Evolutionary conservation across 2,797 vertebrate genomes (phyloP).

Genomic region (Melanotaenia pygmaea): DNA sequence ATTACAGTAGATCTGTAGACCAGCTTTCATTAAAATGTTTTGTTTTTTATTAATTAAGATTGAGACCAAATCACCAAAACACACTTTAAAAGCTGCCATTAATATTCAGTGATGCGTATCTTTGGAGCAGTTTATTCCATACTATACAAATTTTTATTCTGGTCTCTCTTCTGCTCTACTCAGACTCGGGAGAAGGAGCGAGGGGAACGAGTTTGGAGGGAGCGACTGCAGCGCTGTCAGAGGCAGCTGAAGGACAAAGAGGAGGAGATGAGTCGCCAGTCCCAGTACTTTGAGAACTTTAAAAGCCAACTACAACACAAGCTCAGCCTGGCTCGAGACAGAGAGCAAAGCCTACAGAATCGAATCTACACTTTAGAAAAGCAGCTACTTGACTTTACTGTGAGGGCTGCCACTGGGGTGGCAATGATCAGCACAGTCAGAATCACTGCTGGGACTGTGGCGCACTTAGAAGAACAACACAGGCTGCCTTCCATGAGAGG

Average conservation of each 20-base stretch:
- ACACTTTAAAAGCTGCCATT: background rate
- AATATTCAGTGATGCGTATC: background rate
- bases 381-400: conserved; percentile 79
- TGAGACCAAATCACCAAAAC: background rate
- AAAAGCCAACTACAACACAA: conserved; percentile 84
- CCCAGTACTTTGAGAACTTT: conserved; percentile 86
- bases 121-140: background rate
- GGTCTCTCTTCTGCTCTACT: background rate
- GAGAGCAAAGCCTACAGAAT: conserved; percentile 77
- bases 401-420: conserved; percentile 65
- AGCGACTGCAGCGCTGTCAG: conserved; percentile 80
- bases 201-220: conserved; percentile 77
- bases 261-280: conserved; percentile 84
- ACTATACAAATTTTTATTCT: background rate
- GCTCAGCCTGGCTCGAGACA: conserved; percentile 74
- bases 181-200: conserved; percentile 82
- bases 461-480: conserved; percentile 63
- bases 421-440: conserved; percentile 42
- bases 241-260: conserved; percentile 85
- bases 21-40: background rate
- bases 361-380: conserved; percentile 83
- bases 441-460: conserved; percentile 52
- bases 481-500: conserved; percentile 56
- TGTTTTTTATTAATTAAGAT: background rate
- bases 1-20: background rate